Base-by-base conservation (phyloP, 2,113 vertebrate species). In the Pelodiscus sinensis region DNA sequence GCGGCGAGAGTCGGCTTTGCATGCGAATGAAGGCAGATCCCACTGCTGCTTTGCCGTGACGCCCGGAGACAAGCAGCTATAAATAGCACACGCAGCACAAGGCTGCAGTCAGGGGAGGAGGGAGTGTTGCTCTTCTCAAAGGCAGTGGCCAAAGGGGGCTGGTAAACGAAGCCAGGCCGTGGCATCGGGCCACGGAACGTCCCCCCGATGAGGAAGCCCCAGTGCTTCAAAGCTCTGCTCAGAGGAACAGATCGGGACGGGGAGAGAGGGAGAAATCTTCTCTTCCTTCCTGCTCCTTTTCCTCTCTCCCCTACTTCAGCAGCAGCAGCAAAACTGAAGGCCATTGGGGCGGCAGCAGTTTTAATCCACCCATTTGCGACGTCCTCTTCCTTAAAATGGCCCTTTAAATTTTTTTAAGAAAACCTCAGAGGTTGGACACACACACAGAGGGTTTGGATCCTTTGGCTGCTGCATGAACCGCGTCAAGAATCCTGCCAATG, bases 31-130 rank as follows among this genome's bases (percentile, higher is more conserved):
- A 60, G 68, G 35, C 56, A 31, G 27, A 84, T 79, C 81, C 50
- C 58, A 81, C 78, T 73, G 65, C 75, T 83, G 44, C 44, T 38
- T 79, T 62, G 52, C 88, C 83, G 44, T 68, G 55, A 68, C 29
- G 88, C 88, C 88, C 78, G 58, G 88, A 90, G 88, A 84, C 75
- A 60, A 57, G 68, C 16, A 60, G 27, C 88, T 90, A 90, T 84
- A 90, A 90, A 90, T 90, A 90, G 88, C 82, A 44, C 88, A 52
- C 9, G 24, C 54, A 25, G 73, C 83, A 84, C 54, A 73, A 56
- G 6, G 51, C 71, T 62, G 81, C 81, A 44, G 81, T 21, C 7
- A 54, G 18, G 31, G 31, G 44, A 80, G 44, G 54, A 29, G 25
- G 31, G n/a, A 35, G 6, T 8, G 21, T 50, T 29, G 81, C 21